A percentile compares a stretch with the other conserved stretches of the same genome.
These are phyloP conservation scores for Sciurus carolinensis DNA, from an alignment of 2,797 vertebrate species.

Conservation along the genomic window DNA sequence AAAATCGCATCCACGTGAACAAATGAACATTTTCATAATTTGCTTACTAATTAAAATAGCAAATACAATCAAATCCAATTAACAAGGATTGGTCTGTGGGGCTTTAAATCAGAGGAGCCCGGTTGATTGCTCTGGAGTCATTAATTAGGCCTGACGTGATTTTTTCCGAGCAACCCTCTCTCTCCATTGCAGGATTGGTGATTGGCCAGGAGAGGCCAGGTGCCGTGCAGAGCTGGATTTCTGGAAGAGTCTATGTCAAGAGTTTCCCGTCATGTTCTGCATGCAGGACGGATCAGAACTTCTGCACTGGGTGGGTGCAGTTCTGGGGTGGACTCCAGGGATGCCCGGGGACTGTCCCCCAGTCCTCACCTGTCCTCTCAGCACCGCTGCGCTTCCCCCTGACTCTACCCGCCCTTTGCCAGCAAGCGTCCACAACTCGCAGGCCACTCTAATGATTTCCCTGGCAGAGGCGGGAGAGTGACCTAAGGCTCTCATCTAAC, in stretches of 20 bases:
- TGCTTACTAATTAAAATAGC: slow-evolving; percentile 82
- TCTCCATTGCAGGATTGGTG: rapidly evolving
- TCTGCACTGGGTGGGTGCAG: not conserved
- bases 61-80: slow-evolving; percentile 85
- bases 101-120: slow-evolving; percentile 79
- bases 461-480: not conserved
- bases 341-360: rapidly evolving
- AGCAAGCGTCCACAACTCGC: not conserved
- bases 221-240: not conserved
- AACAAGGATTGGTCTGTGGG: slow-evolving; percentile 78
- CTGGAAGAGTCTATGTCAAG: not conserved
- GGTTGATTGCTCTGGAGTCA: slow-evolving; percentile 77
- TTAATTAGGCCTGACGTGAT: slow-evolving; percentile 73
- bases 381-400: not conserved
- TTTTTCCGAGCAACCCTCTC: slow-evolving; percentile 59
- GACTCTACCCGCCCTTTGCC: not conserved
- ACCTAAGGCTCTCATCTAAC: not conserved
- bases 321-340: not conserved
- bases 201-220: slow-evolving; percentile 47
- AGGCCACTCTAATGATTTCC: not conserved
- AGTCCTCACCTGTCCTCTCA: too few relatives aligned
- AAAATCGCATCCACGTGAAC: slow-evolving; percentile 58
- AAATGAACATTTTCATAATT: slow-evolving; percentile 84
- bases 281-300: not conserved
- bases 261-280: not conserved